A percentile compares a stretch with the other conserved stretches of the same genome.
Evolutionary conservation across 1,140 invertebrate species (phyloP).

Genomic region (Euglossa dilemma): DNA sequence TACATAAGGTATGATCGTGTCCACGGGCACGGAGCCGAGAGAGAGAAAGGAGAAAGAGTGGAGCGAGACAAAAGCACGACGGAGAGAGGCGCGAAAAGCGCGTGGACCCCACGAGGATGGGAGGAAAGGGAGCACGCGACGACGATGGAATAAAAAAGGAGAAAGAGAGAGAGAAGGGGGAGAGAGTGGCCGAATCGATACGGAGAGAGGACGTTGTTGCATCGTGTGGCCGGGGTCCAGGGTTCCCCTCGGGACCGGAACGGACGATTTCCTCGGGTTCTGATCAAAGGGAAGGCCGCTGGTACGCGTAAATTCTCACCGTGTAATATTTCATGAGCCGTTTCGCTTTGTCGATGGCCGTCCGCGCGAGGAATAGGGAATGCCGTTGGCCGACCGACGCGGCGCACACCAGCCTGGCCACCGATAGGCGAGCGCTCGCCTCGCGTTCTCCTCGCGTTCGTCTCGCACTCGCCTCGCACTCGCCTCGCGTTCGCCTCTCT

Average conservation of each 20-base stretch:
- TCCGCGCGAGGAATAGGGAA: constrained; percentile 65
- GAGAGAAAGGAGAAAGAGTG: background rate
- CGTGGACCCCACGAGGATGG: constrained; percentile 1
- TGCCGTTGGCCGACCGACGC: constrained; percentile 19
- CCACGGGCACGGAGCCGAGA: background rate
- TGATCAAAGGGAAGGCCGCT: constrained; percentile 72
- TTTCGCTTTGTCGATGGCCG: constrained; percentile 71
- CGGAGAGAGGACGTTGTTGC: constrained; percentile 46
- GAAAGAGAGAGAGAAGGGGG: constrained; percentile 23
- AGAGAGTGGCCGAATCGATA: constrained; percentile 40
- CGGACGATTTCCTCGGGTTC: constrained; percentile 70
- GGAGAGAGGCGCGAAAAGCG: constrained; percentile 51
- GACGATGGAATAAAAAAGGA: constrained; percentile 49
- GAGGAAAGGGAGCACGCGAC: constrained; percentile 48
- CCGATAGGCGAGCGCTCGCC: constrained; percentile 31
- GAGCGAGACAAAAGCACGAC: background rate
- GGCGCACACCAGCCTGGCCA: constrained; percentile 33
- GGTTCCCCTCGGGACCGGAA: constrained; percentile 65
- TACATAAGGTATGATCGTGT: constrained; percentile 77
- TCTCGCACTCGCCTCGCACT: background rate
- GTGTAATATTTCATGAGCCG: constrained; percentile 75
- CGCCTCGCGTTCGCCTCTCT: constrained; percentile 10
- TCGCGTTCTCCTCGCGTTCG: background rate
- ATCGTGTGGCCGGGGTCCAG: constrained; percentile 53
- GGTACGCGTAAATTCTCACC: constrained; percentile 62